Percentiles rank a stretch among this genome's conserved stretches.
Evolutionary conservation across 2,888 invertebrate genomes (phyloP).

Genomic region (Oxytorus armatus): DNA sequence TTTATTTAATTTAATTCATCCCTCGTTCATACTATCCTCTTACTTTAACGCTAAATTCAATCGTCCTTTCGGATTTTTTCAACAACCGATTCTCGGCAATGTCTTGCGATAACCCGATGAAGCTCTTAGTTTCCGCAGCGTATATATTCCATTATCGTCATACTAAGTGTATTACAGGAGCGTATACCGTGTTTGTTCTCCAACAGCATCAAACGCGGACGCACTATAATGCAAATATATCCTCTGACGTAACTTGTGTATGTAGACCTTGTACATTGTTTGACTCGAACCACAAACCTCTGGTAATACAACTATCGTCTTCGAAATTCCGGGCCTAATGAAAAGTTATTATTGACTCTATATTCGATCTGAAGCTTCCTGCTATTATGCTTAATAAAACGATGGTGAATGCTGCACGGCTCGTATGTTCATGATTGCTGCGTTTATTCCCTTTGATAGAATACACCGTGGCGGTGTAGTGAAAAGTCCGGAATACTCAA

Average conservation of each 20-base stretch:
- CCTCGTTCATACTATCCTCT: too few relatives aligned
- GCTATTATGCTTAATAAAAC: constrained; percentile 56
- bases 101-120: constrained; percentile 78
- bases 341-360: constrained; percentile 51
- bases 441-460: constrained; percentile 35
- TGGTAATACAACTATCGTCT: constrained; percentile 41
- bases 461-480: constrained; percentile 14
- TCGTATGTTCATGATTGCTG: constrained; percentile 32
- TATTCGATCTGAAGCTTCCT: constrained; percentile 11
- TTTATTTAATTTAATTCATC: too few relatives aligned
- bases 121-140: constrained; percentile 70
- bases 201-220: constrained; percentile 41
- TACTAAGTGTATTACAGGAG: constrained; percentile 76
- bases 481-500: constrained; percentile 23
- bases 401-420: constrained; percentile 26
- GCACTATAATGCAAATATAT: constrained; percentile 23
- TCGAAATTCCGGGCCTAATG: constrained; percentile 47
- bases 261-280: constrained; percentile 21
- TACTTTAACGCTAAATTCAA: background rate
- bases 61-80: constrained; percentile 4
- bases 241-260: constrained; percentile 4
- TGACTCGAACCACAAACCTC: constrained; percentile 18
- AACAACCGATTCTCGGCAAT: constrained; percentile 70
- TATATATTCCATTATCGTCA: constrained; percentile 78
- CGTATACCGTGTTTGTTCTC: constrained; percentile 69